Evolutionary conservation across 2,113 vertebrate species (phyloP).

Genomic region (Procapra przewalskii): DNA sequence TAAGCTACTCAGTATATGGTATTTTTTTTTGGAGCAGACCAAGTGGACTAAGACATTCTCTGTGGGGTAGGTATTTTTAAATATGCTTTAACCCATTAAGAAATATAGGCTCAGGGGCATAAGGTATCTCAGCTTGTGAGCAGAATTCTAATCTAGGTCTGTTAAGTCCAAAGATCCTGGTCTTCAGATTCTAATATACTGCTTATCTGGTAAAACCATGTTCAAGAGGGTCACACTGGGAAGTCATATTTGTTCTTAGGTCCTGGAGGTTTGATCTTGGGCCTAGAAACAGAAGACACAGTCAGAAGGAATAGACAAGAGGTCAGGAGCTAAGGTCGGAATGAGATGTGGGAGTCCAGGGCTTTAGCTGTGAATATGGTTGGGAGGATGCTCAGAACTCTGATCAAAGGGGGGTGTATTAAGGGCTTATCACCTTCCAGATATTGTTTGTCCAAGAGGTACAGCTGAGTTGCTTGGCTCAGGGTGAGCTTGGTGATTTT

Average conservation of each 20-base stretch:
- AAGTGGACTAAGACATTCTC: not conserved
- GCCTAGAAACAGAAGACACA: not conserved
- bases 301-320: not conserved
- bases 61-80: not conserved
- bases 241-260: not conserved
- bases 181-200: not conserved
- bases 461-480: not conserved
- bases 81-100: not conserved
- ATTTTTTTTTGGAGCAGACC: not conserved
- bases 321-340: not conserved
- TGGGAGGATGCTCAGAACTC: not conserved
- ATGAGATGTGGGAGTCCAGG: not conserved
- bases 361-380: not conserved
- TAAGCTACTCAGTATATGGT: not conserved
- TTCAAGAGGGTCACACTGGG: not conserved
- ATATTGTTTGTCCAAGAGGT: not conserved
- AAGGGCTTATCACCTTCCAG: not conserved
- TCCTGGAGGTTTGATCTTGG: not conserved
- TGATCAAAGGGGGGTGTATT: not conserved
- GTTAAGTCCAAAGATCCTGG: not conserved
- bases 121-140: not conserved
- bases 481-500: not conserved
- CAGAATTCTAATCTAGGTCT: not conserved
- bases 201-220: not conserved
- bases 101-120: not conserved